These are phyloP conservation scores for Embiotoca jacksoni DNA, from an alignment of 2,113 vertebrate species.

Conservation along the genomic window DNA sequence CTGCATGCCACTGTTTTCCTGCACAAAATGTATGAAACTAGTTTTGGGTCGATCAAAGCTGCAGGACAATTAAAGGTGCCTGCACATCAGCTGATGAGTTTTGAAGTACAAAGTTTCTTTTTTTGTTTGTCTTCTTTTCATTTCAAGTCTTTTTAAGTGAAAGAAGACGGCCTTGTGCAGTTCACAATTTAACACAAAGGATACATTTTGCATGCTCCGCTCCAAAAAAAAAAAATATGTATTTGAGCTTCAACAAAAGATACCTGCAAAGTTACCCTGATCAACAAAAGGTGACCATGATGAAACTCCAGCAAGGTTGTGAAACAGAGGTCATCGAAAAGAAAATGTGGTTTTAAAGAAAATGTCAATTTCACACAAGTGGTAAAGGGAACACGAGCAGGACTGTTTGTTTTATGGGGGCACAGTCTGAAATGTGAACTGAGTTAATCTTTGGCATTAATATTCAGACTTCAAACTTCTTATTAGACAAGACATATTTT, in stretches of 20 bases:
- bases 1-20: constrained; percentile 46
- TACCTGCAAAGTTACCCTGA: background rate
- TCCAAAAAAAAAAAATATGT: background rate
- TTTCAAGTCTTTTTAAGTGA: background rate
- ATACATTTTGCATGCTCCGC: background rate
- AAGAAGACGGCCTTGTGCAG: background rate
- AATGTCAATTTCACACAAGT: background rate
- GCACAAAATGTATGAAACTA: constrained; percentile 46
- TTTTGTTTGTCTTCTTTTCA: background rate
- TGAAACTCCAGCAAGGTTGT: constrained; percentile 2
- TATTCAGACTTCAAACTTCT: background rate
- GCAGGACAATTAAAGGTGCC: constrained; percentile 14
- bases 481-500: background rate
- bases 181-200: background rate
- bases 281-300: constrained; percentile 14
- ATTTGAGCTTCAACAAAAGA: background rate
- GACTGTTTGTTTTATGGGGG: background rate
- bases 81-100: constrained; percentile 9
- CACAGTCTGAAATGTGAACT: background rate
- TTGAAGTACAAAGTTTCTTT: background rate
- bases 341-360: background rate
- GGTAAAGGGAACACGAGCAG: background rate
- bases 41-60: constrained; percentile 28
- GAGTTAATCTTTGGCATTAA: no score
- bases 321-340: background rate